A percentile compares a stretch with the other conserved stretches of the same genome.
Conservation (phyloP, 2,888 invertebrate species). For the Pammene aurita region DNA sequence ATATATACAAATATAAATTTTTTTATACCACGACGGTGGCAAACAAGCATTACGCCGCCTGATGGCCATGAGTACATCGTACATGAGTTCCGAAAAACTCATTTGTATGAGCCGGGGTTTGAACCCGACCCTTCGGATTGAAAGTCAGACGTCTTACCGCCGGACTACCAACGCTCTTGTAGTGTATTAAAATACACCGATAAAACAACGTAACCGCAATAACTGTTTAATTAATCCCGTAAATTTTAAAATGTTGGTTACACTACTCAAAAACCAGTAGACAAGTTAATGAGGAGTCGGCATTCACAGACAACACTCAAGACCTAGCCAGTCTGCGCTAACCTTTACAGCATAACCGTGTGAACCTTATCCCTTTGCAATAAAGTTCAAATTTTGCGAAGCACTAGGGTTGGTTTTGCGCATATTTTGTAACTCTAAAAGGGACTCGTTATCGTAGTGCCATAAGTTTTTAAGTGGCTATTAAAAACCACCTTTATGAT, state of each 20-base stretch:
- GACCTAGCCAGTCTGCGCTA: conserved; percentile 22
- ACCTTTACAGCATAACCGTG: background rate
- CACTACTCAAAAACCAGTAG: conserved; percentile 27
- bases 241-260: background rate
- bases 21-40: too few relatives aligned
- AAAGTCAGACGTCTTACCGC: too few relatives aligned
- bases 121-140: too few relatives aligned
- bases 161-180: too few relatives aligned
- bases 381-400: conserved; percentile 12
- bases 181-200: too few relatives aligned
- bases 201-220: background rate
- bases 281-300: conserved; percentile 40
- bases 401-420: background rate
- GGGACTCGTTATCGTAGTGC: conserved; percentile 21
- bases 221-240: background rate
- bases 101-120: too few relatives aligned
- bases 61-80: too few relatives aligned
- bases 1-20: too few relatives aligned
- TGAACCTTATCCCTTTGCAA: background rate
- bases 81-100: too few relatives aligned
- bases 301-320: conserved; percentile 37
- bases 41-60: too few relatives aligned
- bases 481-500: conserved; percentile 29
- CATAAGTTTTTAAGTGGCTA: conserved; percentile 34
- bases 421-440: conserved; percentile 31